Base-by-base conservation (phyloP, 1,140 invertebrate genomes). In the Tetramorium alpestre region DNA sequence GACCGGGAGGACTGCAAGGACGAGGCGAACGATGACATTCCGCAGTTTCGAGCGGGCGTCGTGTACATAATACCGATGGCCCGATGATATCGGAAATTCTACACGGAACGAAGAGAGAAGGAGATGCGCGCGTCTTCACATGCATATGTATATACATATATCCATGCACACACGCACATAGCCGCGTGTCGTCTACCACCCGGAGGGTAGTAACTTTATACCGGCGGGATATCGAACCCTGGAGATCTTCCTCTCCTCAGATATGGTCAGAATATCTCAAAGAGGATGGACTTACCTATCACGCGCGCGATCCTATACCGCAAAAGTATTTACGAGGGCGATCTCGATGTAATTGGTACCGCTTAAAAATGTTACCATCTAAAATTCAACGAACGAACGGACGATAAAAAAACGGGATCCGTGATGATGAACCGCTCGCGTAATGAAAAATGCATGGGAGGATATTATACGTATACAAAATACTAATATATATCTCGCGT, bases 41-140 rank as follows among this genome's bases (percentile, higher is more conserved):
- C 54, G 77, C 81, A 73, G 77, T 86, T 86, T 86, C 85, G 77
- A 86, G 65, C 62, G 56, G 77, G 38, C 65, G 65, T 81, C 77
- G 65, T 81, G 85, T 86, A 86, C 44, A 86, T 86, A 86, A 86
- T 86, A 86, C 77, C 87, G 77, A 76, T 76, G 82, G 82, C 56
- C 38, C 62, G 89, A 89, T 90, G 84, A 90, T 90, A 90, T 90
- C 80, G 75, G 78, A 65, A 86, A 90, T 86, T 87, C 84, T 81
- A 70, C 65, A 62, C 77, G 33, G 28, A n/a, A 62, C 22, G 49
- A 18, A 22, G 76, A 80, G 76, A 67, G 62, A 49, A 56, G 51
- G 51, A 49, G 33, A 78, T 41, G 56, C 22, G 51, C 56, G 22
- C 64, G 72, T 41, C 60, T 78, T 78, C 69, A 58, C 76, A 80